Evolutionary conservation across 2,888 invertebrate genomes (phyloP).

Genomic region (Amblyjoppa fuscipennis): DNA sequence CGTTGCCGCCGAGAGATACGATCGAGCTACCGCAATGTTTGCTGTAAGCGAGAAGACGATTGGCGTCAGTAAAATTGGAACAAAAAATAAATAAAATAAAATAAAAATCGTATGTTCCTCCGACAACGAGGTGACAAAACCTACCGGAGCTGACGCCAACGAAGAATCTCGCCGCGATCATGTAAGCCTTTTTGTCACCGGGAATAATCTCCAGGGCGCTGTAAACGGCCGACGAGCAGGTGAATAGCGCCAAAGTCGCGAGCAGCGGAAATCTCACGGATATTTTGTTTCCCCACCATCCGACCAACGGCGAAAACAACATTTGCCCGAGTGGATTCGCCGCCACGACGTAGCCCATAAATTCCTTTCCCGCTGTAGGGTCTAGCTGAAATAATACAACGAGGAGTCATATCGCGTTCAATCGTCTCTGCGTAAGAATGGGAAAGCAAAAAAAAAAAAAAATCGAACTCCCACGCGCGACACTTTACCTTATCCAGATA

Average conservation of each 20-base stretch:
- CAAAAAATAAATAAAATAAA: constrained; percentile 49
- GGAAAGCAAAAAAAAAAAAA: background rate
- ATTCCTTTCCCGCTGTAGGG: constrained; percentile 92
- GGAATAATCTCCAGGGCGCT: constrained; percentile 91
- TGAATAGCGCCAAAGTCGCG: constrained; percentile 90
- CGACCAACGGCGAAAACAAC: constrained; percentile 93
- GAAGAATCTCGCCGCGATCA: constrained; percentile 91
- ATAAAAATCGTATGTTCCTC: background rate
- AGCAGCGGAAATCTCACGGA: constrained; percentile 91
- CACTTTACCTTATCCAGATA: constrained; percentile 92
- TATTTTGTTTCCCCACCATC: constrained; percentile 93
- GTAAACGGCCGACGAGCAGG: constrained; percentile 90
- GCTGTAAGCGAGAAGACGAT: constrained; percentile 86
- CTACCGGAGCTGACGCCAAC: constrained; percentile 94
- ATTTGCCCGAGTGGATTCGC: constrained; percentile 95
- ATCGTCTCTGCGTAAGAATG: constrained; percentile 1
- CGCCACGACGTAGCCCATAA: constrained; percentile 93
- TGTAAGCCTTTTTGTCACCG: constrained; percentile 89
- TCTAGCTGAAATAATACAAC: constrained; percentile 88
- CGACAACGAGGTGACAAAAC: constrained; percentile 57
- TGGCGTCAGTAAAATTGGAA: background rate
- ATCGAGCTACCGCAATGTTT: constrained; percentile 93
- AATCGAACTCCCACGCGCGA: background rate
- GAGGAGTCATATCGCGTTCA: constrained; percentile 51
- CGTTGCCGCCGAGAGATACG: constrained; percentile 95